phyloP scores from a whole-genome alignment of 2,113 vertebrate species.

The Ictalurus punctatus region DNA sequence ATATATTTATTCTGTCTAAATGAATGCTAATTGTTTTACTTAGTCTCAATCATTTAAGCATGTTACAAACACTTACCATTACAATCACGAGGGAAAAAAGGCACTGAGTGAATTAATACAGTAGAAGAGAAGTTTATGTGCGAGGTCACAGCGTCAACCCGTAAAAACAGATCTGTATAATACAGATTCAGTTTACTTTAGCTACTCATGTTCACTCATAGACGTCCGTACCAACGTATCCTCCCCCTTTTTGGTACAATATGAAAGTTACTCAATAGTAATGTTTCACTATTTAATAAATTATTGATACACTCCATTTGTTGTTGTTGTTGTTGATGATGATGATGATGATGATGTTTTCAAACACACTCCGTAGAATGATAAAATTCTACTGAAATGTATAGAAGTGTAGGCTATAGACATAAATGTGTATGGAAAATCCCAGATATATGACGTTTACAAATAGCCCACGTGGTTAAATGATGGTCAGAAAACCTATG shows the following conservation, averaged over 20 bases:
- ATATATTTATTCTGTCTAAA: background rate
- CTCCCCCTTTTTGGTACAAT: background rate
- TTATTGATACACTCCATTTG: background rate
- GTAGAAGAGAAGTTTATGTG: background rate
- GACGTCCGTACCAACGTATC: background rate
- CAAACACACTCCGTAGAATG: no score
- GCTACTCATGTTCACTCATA: background rate
- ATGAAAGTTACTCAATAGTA: background rate
- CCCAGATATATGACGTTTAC: background rate
- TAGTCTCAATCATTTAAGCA: background rate
- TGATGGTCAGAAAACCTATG: background rate
- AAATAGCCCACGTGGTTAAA: background rate
- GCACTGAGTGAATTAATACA: background rate
- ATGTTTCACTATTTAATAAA: background rate
- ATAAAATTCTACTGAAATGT: background rate
- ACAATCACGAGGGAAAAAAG: background rate
- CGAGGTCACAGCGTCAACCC: background rate
- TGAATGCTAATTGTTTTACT: background rate
- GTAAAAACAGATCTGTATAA: background rate
- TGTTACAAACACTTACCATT: background rate
- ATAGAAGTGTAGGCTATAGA: background rate
- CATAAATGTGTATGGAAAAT: background rate
- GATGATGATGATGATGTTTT: no score
- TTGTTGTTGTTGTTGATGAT: no score
- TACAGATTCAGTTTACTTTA: background rate